Evolutionary conservation across 2,888 invertebrate species (phyloP), one percentile per base, ranked within the genome.

Genomic region (Drosophila tripunctata): DNA sequence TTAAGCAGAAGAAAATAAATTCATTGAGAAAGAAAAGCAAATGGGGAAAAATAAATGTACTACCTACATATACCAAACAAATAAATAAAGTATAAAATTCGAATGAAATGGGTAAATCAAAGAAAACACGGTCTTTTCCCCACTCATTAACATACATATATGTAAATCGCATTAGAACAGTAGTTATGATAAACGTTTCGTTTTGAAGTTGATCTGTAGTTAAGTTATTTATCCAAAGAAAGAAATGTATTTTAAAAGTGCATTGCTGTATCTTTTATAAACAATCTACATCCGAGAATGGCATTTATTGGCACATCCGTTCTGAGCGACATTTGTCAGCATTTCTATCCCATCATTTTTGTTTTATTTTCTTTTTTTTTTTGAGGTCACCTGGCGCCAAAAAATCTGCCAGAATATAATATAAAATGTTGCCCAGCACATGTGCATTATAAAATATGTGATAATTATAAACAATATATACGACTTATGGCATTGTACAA

Each of bases 241-340:
- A n/a, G n/a, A n/a, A n/a, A n/a, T n/a, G n/a, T n/a, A n/a, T 22
- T 17, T 35, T 22, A 14, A 7, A 14, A 4, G 24, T 48, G 21
- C 17, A 31, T 45, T 41, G 47, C 27, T 61, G 35, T 55, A 41
- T 57, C 21, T 62, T 45, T 19, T n/a, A 70, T 64, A 57, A 67
- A 66, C 66, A 74, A 47, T 67, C 55, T 50, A 43, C 45, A 45
- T 60, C 58, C 67, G 68, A 67, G 51, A 66, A 47, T 67, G 54
- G 54, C 36, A 21, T 62, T 69, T 67, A 65, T 79, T 73, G 87
- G 81, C 68, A 81, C 84, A 87, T 82, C 81, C 81, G 81, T 62
- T 80, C 74, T 17, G 24, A 50, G 50, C 55, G 73, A 51, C 72
- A 64, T 58, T 78, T 86, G 80, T 83, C 87, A 83, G 55, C 62